Evolutionary conservation across 2,888 invertebrate species (phyloP).

Genomic region (Aricia artaxerxes): DNA sequence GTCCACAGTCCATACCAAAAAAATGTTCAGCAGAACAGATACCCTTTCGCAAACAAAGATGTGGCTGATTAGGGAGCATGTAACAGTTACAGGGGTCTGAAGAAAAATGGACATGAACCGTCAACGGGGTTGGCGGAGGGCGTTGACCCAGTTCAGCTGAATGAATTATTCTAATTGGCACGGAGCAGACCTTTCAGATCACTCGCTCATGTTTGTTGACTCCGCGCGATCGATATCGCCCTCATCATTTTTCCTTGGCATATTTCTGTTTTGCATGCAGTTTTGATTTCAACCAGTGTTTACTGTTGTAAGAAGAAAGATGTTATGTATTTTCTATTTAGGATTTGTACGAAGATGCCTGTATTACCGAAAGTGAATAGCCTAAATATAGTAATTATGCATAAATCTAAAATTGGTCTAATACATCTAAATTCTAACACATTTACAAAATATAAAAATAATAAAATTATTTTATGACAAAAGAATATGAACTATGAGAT

Average conservation of each 20-base stretch:
- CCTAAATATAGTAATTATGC: neutral
- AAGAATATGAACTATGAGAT: neutral
- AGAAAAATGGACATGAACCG: constrained; percentile 32
- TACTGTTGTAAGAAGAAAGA: neutral
- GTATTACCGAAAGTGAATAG: neutral
- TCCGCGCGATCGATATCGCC: constrained; percentile 22
- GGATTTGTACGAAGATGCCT: neutral
- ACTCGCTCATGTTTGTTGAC: constrained; percentile 31
- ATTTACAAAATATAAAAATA: no score
- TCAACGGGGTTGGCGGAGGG: constrained; percentile 33
- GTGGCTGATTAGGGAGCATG: neutral
- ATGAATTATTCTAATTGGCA: constrained; percentile 49
- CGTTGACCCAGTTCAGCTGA: constrained; percentile 46
- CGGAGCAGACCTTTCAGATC: constrained; percentile 30
- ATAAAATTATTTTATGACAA: neutral
- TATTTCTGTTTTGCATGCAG: neutral
- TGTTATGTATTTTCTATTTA: neutral
- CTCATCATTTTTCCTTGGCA: constrained; percentile 13
- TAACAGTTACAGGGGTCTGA: constrained; percentile 1
- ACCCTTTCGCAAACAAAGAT: neutral
- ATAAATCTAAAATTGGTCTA: neutral
- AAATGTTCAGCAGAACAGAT: neutral
- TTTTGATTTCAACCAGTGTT: neutral
- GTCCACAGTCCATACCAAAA: no score
- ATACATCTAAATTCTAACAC: neutral